Conservation (phyloP, 2,797 vertebrate genomes). For the Enteromius radiatus region DNA sequence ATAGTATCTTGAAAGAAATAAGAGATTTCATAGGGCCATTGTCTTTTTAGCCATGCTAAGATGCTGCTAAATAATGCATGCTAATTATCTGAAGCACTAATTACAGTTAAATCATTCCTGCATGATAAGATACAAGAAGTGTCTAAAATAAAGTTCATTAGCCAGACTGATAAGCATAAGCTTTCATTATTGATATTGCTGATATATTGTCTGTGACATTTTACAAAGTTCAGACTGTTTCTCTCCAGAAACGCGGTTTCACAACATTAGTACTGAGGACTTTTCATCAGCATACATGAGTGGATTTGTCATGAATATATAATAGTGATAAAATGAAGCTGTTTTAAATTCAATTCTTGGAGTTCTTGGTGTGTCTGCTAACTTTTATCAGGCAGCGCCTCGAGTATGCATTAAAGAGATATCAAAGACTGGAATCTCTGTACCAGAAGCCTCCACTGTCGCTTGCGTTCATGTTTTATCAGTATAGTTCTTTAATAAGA, state of each 20-base stretch:
- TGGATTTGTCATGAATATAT: conserved; percentile 26
- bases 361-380: conserved; percentile 22
- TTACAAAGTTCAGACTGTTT: conserved; percentile 24
- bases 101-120: conserved; percentile 64
- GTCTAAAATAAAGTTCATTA: conserved; percentile 68
- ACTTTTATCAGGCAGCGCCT: conserved; percentile 2
- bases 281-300: conserved; percentile 16
- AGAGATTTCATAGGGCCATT: neutral
- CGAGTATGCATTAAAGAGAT: conserved; percentile 17
- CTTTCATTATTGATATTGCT: conserved; percentile 58
- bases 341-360: conserved; percentile 27
- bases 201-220: conserved; percentile 33
- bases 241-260: neutral
- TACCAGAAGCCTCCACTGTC: neutral
- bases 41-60: conserved; percentile 45
- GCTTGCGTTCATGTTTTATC: neutral
- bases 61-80: conserved; percentile 66
- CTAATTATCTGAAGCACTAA: conserved; percentile 70
- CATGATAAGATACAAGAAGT: conserved; percentile 65
- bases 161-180: conserved; percentile 68
- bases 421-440: conserved; percentile 20
- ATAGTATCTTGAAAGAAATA: neutral
- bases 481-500: conserved; percentile 8
- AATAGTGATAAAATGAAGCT: conserved; percentile 13
- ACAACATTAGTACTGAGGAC: conserved; percentile 19